Evolutionary conservation across 1,140 invertebrate genomes (phyloP).

Genomic region (Sweltsa coloradensis): DNA sequence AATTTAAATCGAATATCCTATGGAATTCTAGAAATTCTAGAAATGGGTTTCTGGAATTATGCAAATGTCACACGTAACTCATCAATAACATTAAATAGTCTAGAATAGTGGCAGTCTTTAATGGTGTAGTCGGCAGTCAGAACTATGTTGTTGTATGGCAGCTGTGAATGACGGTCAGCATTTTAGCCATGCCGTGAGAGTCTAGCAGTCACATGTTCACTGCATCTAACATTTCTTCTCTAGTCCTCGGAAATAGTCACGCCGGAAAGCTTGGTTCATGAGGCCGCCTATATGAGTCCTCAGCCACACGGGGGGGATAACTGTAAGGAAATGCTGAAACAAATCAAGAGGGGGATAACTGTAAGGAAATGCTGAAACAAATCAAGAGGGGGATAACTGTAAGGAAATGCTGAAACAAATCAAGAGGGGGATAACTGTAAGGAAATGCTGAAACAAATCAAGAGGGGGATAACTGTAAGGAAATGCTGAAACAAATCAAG

Average conservation of each 20-base stretch:
- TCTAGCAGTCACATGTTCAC: background rate
- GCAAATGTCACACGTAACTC: too few relatives aligned
- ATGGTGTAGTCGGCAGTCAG: too few relatives aligned
- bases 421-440: conserved; percentile 17
- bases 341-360: conserved; percentile 3
- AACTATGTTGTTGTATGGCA: too few relatives aligned
- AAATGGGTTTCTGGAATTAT: too few relatives aligned
- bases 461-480: too few relatives aligned
- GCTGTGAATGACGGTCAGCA: too few relatives aligned
- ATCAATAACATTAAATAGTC: too few relatives aligned
- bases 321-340: conserved; percentile 32
- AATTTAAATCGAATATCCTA: too few relatives aligned
- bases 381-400: conserved; percentile 29
- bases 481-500: background rate
- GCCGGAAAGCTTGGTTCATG: conserved; percentile 31
- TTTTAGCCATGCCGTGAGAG: too few relatives aligned
- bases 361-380: background rate
- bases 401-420: conserved; percentile 29
- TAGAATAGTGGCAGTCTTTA: too few relatives aligned
- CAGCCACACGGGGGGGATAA: conserved; percentile 38
- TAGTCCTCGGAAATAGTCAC: conserved; percentile 34
- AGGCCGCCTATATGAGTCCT: conserved; percentile 36
- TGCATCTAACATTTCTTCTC: background rate
- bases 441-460: background rate
- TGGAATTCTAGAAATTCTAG: too few relatives aligned